Percentiles rank a stretch among this genome's conserved stretches.
Conservation (phyloP, 2,113 vertebrate genomes). For the Tupaia chinensis region DNA sequence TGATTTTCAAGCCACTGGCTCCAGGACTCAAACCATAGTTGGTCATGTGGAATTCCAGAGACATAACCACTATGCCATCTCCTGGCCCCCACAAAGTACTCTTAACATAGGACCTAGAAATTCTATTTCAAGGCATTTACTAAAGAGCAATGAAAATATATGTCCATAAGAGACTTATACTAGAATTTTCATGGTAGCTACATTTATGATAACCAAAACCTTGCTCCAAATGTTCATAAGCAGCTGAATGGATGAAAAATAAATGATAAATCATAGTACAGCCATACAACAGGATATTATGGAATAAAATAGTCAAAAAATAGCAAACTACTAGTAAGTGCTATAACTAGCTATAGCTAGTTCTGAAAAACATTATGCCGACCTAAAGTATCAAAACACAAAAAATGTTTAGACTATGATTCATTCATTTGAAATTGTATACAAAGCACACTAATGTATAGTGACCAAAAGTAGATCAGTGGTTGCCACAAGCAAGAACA, state of each 20-base stretch:
- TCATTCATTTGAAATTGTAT: neutral
- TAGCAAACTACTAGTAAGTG: neutral
- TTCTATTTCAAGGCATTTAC: neutral
- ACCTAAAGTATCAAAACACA: neutral
- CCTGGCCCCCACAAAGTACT: neutral
- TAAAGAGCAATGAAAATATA: neutral
- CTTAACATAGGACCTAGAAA: neutral
- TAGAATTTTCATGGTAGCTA: neutral
- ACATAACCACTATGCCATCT: too few species aligned
- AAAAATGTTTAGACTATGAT: neutral
- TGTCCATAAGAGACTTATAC: neutral
- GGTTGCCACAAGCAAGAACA: neutral
- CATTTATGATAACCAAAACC: neutral
- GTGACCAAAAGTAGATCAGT: neutral
- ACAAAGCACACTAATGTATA: neutral
- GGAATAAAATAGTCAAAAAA: neutral
- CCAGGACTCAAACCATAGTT: too few species aligned
- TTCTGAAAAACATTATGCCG: neutral
- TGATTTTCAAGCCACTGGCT: too few species aligned
- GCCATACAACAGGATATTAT: neutral
- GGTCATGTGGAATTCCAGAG: too few species aligned
- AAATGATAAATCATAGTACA: neutral
- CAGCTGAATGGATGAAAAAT: neutral
- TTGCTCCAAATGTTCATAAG: neutral
- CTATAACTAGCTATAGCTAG: neutral